Percentiles rank a stretch among this genome's conserved stretches.
Conservation (phyloP, 2,113 vertebrate genomes). For the Rhagologus leucostigma region DNA sequence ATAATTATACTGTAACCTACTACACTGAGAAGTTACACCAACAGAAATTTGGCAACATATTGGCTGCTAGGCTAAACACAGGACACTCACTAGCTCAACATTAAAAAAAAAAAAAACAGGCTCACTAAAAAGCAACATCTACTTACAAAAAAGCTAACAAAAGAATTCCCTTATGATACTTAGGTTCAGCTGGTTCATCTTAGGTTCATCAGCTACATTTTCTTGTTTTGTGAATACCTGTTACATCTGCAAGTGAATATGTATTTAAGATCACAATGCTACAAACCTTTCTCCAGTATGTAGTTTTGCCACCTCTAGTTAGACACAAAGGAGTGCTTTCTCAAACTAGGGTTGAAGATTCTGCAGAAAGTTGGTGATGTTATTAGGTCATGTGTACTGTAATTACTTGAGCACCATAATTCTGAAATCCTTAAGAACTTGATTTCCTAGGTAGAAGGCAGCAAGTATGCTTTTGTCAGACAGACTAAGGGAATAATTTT, state of each 20-base stretch:
- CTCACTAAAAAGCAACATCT: constrained; percentile 52
- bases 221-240: background rate
- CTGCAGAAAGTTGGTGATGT: background rate
- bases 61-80: constrained; percentile 21
- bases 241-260: background rate
- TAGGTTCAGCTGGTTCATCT: constrained; percentile 52
- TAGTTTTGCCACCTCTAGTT: constrained; percentile 5
- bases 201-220: constrained; percentile 54
- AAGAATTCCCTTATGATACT: constrained; percentile 46
- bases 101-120: background rate
- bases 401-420: background rate
- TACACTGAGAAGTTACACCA: constrained; percentile 53
- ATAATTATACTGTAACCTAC: constrained; percentile 39
- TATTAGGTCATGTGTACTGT: background rate
- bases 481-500: background rate
- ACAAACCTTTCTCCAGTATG: constrained; percentile 29
- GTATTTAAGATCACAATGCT: constrained; percentile 9
- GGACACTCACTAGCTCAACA: constrained; percentile 30
- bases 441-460: background rate
- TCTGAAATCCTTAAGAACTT: constrained; percentile 12
- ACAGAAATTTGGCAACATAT: constrained; percentile 27
- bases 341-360: background rate
- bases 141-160: constrained; percentile 48
- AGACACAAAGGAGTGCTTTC: background rate
- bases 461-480: background rate